These are phyloP conservation scores for Eremobia ochroleuca DNA, from an alignment of 2,888 invertebrate species.

Conservation along the genomic window DNA sequence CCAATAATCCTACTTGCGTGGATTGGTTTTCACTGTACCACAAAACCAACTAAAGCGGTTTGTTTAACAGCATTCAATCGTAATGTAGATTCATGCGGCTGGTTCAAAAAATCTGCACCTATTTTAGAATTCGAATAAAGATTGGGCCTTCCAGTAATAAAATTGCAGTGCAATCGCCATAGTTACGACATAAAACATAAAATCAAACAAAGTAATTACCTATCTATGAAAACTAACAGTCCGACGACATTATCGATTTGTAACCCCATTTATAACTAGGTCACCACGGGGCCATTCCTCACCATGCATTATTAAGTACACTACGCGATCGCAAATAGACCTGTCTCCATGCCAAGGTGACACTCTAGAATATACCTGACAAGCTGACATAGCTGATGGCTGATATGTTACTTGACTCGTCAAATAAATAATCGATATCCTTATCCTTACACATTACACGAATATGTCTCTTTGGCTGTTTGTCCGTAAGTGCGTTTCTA, in stretches of 20 bases:
- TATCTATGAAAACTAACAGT: slow-evolving; percentile 25
- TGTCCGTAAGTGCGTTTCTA: background rate
- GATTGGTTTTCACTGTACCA: background rate
- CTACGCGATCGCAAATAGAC: slow-evolving; percentile 31
- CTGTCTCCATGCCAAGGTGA: background rate
- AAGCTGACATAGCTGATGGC: background rate
- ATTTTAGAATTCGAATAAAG: background rate
- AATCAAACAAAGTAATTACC: background rate
- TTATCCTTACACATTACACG: background rate
- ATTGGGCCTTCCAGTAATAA: background rate
- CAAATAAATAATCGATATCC: slow-evolving; percentile 1
- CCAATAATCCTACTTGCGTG: background rate
- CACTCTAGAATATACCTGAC: background rate
- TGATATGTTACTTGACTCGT: background rate
- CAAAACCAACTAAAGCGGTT: background rate
- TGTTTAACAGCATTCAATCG: background rate
- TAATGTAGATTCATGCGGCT: background rate
- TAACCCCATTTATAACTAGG: slow-evolving; percentile 41
- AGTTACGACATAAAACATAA: background rate
- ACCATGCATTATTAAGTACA: slow-evolving; percentile 50
- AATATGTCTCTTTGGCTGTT: too few species aligned
- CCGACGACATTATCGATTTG: slow-evolving; percentile 32
- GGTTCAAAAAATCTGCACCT: background rate
- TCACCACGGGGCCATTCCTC: slow-evolving; percentile 38
- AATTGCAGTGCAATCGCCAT: background rate